phyloP scores from a whole-genome alignment of 2,797 vertebrate genomes.

The Danio aesculapii region DNA sequence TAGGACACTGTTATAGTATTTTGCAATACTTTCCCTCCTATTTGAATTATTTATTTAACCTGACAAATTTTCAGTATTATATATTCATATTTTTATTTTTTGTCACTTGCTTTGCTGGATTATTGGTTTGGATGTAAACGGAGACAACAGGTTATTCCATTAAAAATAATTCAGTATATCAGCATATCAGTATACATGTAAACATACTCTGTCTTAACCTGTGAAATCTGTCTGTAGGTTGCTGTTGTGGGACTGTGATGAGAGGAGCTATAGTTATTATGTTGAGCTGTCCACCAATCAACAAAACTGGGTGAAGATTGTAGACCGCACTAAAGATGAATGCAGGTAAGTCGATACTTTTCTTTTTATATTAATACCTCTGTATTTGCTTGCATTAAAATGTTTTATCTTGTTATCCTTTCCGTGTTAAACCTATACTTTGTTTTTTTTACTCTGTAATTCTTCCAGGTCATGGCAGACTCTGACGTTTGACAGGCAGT shows the following conservation, averaged over 20 bases:
- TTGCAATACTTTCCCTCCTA: too few species aligned
- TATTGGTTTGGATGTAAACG: too few species aligned
- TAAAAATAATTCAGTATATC: too few species aligned
- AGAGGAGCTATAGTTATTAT: slow-evolving; percentile 97
- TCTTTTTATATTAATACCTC: too few species aligned
- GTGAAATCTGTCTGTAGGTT: slow-evolving; percentile 75
- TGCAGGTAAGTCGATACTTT: slow-evolving; percentile 84
- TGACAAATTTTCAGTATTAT: too few species aligned
- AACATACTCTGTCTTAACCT: not conserved
- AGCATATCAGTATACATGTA: too few species aligned
- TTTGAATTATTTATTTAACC: too few species aligned
- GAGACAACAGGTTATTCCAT: too few species aligned
- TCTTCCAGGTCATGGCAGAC: slow-evolving; percentile 93
- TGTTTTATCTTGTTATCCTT: too few species aligned
- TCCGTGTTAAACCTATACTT: not conserved
- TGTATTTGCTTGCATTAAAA: not conserved
- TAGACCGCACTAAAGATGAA: slow-evolving; percentile 89
- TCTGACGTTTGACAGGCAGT: slow-evolving; percentile 89
- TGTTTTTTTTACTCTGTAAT: not conserved
- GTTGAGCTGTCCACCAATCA: slow-evolving; percentile 94
- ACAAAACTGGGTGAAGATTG: slow-evolving; percentile 94
- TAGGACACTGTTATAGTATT: too few species aligned
- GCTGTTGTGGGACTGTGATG: slow-evolving; percentile 97
- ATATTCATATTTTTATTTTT: too few species aligned
- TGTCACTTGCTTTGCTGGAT: too few species aligned